Evolutionary conservation across 1,140 invertebrate genomes (phyloP).

Genomic region (Steinernema khuongi): DNA sequence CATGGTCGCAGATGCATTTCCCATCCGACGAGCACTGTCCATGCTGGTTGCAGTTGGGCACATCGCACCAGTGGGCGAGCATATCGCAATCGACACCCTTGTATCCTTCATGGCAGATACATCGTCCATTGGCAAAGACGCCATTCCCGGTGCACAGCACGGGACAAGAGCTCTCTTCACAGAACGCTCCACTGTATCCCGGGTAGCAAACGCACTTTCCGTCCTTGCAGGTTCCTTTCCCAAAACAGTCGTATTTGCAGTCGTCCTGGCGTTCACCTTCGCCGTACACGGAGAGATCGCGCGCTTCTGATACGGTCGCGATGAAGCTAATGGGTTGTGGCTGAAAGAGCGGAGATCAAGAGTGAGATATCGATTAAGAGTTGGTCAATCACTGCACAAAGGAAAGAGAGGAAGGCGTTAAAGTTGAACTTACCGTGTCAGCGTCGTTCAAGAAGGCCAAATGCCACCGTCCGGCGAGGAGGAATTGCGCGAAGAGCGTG

Average conservation of each 20-base stretch:
- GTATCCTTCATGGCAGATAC: conserved; percentile 94
- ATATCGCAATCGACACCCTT: conserved; percentile 84
- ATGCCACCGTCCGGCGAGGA: conserved; percentile 20
- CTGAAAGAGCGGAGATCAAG: neutral
- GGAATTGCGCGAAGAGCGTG: conserved; percentile 13
- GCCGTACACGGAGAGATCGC: neutral
- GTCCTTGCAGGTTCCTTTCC: conserved; percentile 87
- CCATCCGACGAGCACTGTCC: conserved; percentile 87
- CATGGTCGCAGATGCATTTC: conserved; percentile 87
- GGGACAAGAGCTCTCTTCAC: conserved; percentile 90
- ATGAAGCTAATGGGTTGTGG: conserved; percentile 1
- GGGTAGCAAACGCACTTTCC: conserved; percentile 91
- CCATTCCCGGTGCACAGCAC: conserved; percentile 91
- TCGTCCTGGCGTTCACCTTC: neutral
- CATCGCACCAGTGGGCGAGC: conserved; percentile 71
- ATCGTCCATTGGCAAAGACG: conserved; percentile 87
- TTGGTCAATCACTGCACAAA: too few species aligned
- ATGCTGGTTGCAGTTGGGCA: conserved; percentile 83
- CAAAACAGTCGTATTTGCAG: conserved; percentile 74
- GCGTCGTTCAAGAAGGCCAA: conserved; percentile 14
- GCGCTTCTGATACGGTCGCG: neutral
- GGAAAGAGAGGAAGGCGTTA: too few species aligned
- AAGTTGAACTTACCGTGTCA: neutral
- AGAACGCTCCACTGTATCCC: conserved; percentile 93
- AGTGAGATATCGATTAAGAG: too few species aligned